These are phyloP conservation scores for Helicoverpa assulta DNA, from an alignment of 2,888 invertebrate species.

Conservation along the genomic window DNA sequence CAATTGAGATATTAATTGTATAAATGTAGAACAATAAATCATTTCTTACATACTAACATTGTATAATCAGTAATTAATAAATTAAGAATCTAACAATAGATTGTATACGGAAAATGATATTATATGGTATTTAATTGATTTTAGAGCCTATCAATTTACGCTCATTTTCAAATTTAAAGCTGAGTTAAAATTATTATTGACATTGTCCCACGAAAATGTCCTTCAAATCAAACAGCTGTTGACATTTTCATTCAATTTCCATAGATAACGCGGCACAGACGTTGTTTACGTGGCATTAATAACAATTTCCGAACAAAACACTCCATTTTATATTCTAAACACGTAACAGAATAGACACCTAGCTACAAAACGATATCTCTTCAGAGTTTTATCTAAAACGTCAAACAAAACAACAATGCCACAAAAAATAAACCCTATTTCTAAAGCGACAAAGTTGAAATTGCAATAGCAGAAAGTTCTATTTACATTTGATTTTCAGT, in stretches of 20 bases:
- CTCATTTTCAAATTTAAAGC: no score
- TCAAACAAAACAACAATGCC: slow-evolving; percentile 1
- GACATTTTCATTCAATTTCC: slow-evolving; percentile 9
- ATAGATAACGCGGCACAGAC: slow-evolving; percentile 17
- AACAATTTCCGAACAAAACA: slow-evolving; percentile 38
- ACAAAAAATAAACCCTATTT: slow-evolving; percentile 14
- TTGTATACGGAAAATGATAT: no score
- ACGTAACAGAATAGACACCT: slow-evolving; percentile 55
- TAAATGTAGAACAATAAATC: no score
- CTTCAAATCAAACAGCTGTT: slow-evolving; percentile 8
- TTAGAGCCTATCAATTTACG: no score
- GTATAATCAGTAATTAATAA: no score
- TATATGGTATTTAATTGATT: no score
- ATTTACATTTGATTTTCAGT: slow-evolving; percentile 48
- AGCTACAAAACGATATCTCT: slow-evolving; percentile 35
- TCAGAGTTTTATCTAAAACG: slow-evolving; percentile 37
- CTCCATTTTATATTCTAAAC: slow-evolving; percentile 42
- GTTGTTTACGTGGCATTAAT: slow-evolving; percentile 15
- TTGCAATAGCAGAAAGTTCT: slow-evolving; percentile 8
- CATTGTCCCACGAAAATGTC: background rate
- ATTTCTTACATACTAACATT: no score
- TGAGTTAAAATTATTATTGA: no score
- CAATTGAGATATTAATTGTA: no score
- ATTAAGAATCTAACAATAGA: no score
- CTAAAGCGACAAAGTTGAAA: slow-evolving; percentile 22